Percentiles rank a stretch among this genome's conserved stretches.
Evolutionary conservation across 2,888 invertebrate species (phyloP).

Genomic region (Fragum whitleyi): DNA sequence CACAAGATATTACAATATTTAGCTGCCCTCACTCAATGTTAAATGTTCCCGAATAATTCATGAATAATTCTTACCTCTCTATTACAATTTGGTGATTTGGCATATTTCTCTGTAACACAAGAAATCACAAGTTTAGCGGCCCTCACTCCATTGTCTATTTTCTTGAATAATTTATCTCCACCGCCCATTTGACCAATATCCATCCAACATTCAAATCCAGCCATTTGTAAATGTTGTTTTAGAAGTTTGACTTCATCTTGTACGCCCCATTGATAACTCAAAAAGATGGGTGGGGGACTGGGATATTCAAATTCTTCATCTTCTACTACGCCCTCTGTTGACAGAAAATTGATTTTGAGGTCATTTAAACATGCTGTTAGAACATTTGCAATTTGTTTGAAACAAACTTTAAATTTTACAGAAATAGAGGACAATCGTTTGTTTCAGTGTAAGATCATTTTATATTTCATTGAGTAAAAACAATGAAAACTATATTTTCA

Average conservation of each 20-base stretch:
- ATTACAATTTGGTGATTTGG: conserved; percentile 83
- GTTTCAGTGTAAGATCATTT: no score
- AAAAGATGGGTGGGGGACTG: conserved; percentile 67
- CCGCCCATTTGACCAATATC: conserved; percentile 85
- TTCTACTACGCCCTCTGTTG: conserved; percentile 68
- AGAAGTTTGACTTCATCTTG: conserved; percentile 82
- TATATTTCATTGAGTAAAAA: no score
- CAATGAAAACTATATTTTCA: no score
- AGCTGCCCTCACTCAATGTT: no score
- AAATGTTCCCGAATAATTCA: no score
- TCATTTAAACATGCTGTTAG: neutral
- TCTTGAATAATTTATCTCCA: conserved; percentile 83
- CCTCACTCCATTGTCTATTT: conserved; percentile 82
- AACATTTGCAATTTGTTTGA: no score
- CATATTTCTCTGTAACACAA: conserved; percentile 78
- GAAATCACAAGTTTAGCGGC: conserved; percentile 75
- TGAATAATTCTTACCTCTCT: conserved; percentile 81
- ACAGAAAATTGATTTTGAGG: neutral
- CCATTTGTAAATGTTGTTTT: conserved; percentile 81
- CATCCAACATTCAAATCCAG: conserved; percentile 83
- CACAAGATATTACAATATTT: no score
- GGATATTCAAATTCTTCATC: conserved; percentile 70
- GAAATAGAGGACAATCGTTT: no score
- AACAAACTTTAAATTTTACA: no score
- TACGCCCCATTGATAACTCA: conserved; percentile 81